Percentiles rank a stretch among this genome's conserved stretches.
Evolutionary conservation across 1,140 invertebrate species (phyloP).

Genomic region (Drosophila ercepeae): DNA sequence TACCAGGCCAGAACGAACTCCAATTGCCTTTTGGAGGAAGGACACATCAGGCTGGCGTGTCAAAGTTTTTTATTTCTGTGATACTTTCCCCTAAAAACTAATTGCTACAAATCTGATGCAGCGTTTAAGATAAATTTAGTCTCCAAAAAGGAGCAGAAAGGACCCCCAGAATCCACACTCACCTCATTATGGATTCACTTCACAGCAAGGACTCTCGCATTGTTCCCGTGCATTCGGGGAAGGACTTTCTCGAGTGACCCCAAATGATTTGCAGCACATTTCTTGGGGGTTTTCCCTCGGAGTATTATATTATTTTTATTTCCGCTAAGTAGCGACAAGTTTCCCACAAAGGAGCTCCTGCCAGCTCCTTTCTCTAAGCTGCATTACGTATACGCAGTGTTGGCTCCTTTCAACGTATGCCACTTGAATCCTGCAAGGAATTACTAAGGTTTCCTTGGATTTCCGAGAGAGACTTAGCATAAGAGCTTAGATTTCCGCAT

Average conservation of each 20-base stretch:
- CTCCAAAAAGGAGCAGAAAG: no score
- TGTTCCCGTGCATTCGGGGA: no score
- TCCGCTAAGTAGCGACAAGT: conserved; percentile 64
- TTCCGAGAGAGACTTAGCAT: no score
- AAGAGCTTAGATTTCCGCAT: no score
- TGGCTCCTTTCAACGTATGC: conserved; percentile 45
- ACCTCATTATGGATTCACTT: conserved; percentile 43
- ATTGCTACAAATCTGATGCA: background rate
- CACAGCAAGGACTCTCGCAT: conserved; percentile 15
- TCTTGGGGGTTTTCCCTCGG: background rate
- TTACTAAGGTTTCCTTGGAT: background rate
- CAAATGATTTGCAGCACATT: conserved; percentile 1
- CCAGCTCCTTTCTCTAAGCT: no score
- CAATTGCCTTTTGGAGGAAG: conserved; percentile 7
- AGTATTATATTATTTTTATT: background rate
- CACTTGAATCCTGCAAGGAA: conserved; percentile 47
- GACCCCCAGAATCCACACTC: background rate
- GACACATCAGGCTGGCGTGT: background rate
- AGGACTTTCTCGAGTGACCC: background rate
- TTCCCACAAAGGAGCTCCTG: conserved; percentile 20
- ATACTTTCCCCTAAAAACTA: background rate
- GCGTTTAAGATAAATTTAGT: no score
- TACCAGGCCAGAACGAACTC: conserved; percentile 14
- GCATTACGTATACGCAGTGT: conserved; percentile 22
- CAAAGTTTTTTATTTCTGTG: background rate